Evolutionary conservation across 2,888 invertebrate species (phyloP), one percentile per base, ranked within the genome.

Genomic region (Dastarcus helophoroides): DNA sequence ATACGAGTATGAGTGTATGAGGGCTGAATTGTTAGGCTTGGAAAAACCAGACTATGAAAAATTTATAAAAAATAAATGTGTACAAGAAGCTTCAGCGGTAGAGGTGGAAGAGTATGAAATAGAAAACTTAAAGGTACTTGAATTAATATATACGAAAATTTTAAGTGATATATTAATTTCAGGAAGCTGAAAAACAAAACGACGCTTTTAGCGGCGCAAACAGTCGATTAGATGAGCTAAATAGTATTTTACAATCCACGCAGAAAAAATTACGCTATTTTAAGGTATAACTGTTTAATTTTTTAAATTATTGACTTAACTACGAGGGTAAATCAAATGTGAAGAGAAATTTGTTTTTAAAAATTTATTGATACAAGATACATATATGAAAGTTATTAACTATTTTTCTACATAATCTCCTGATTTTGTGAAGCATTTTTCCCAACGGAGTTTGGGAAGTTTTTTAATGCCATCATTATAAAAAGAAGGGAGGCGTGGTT

Each of bases 211-310:
- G 69, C 41, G 73, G 72, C 36, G 68, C 79, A 0, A 71, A 73
- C 24, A 76, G 77, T 27, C 85, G 85, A 35, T 63, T 90, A 15
- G 76, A 80, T 31, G 84, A 86, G 52, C 67, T 93, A 22, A 86
- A 83, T 51, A 75, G 71, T 22, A 83, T 86, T 43, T 62, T 91
- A 29, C 73, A 73, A 43, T 73, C 74, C 8, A 89, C 90, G 2
- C 90, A 93, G 54, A 79, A 77, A 38, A 89, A 89, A 63, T 68
- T 93, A 36, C 86, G 83, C 64, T 77, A 76, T 49, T 75, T 93
- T 42, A 85, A 83, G 72, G 84, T 81, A 57, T 7, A 19, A 19
- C n/a, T 7, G n/a, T 7, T 19, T 7, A n/a, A 19, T 19, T 19
- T 19, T 19, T 19, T 19, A n/a, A 6, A 19, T 7, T 7, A 19